phyloP scores from a whole-genome alignment of 2,113 vertebrate species.

The Myodes glareolus region DNA sequence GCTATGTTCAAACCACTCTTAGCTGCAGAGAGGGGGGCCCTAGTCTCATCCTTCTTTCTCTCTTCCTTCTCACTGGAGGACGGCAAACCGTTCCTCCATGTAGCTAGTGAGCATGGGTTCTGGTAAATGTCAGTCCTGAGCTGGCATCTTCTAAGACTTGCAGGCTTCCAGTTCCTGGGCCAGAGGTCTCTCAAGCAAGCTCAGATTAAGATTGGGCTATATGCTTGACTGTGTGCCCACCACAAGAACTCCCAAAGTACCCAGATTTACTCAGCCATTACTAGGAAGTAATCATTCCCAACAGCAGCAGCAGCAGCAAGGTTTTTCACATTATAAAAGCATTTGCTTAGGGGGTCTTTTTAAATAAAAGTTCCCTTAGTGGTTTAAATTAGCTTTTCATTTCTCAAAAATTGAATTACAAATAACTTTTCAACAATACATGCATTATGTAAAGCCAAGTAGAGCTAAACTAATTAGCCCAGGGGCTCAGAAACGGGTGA shows the following conservation, averaged over 20 bases:
- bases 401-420: conserved; percentile 73
- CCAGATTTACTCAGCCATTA: conserved; percentile 50
- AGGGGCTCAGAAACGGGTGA: conserved; percentile 57
- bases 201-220: neutral
- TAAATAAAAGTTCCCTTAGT: conserved; percentile 65
- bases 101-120: neutral
- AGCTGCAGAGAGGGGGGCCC: neutral
- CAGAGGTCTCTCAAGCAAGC: neutral
- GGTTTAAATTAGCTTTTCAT: conserved; percentile 70
- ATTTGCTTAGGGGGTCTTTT: conserved; percentile 55
- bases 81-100: neutral
- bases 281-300: conserved; percentile 40
- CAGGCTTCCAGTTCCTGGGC: neutral
- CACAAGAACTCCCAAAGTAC: neutral
- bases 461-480: conserved; percentile 72
- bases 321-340: conserved; percentile 60
- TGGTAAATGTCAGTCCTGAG: neutral
- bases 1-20: neutral
- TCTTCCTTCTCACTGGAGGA: neutral
- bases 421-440: conserved; percentile 65
- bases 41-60: neutral
- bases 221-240: neutral
- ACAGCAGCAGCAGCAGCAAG: conserved; percentile 40
- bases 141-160: neutral
- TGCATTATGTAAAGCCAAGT: conserved; percentile 66